Percentiles rank a stretch among this genome's conserved stretches.
phyloP scores from a whole-genome alignment of 2,113 vertebrate genomes.

The Zosterops japonicus region DNA sequence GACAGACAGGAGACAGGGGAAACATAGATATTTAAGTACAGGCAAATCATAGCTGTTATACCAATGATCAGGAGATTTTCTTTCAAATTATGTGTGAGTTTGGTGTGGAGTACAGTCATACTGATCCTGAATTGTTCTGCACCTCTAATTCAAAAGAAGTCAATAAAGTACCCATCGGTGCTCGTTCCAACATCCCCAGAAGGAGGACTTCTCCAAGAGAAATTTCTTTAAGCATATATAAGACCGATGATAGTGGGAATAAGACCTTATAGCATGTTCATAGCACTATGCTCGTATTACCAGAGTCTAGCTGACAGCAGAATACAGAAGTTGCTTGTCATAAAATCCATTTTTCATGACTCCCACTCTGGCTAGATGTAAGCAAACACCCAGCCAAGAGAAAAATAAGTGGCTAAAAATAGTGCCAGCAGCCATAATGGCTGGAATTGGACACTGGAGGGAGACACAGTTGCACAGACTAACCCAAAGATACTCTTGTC shows the following conservation, averaged over 20 bases:
- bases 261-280: not conserved
- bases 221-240: not conserved
- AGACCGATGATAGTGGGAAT: not conserved
- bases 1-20: not conserved
- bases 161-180: not conserved
- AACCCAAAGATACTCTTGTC: not conserved
- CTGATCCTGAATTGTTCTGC: not conserved
- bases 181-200: not conserved
- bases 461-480: slow-evolving; percentile 18
- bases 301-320: not conserved
- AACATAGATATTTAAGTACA: not conserved
- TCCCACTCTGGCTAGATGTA: not conserved
- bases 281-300: not conserved
- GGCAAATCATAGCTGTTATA: not conserved
- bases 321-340: not conserved
- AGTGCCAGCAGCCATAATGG: not conserved
- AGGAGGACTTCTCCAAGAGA: not conserved
- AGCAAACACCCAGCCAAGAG: not conserved
- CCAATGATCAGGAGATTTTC: not conserved
- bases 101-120: not conserved
- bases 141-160: not conserved
- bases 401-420: not conserved
- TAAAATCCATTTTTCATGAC: not conserved
- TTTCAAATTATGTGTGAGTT: not conserved
- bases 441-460: slow-evolving; percentile 5